Base-by-base conservation (phyloP, 64 coral and sea anemone genomes). In the Montipora cactus region DNA sequence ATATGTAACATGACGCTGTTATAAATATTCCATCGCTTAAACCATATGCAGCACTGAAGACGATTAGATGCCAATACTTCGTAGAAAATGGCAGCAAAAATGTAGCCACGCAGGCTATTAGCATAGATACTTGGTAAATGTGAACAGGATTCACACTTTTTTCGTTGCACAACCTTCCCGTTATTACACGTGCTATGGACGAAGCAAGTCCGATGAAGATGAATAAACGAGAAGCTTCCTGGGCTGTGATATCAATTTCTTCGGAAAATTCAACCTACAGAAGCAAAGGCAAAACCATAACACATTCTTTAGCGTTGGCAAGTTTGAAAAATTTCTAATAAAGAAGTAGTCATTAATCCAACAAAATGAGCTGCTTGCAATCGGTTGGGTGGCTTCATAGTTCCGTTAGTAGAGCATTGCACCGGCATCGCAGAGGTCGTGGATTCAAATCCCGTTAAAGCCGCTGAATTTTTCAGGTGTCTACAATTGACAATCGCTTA, bases 121-220 rank as follows among this genome's bases (percentile, higher is more conserved):
- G 20, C n/a, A 75, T n/a, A 7, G 81, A 76, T 8, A 68, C 7
- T 44, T 93, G 91, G n/a, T 66, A 19, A 51, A 22, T 21, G 7
- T 87, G 75, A 49, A 93, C 37, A 6, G 81, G 73, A n/a, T 59
- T 85, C 15, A 93, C 59, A 68, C 70, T 77, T 71, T 70, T 50
- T 10, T 79, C 47, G 50, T 87, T 68, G 22, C 74, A 70, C 14
- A 87, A 28, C 57, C 84, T 76, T 2, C 91, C 91, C 5, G 75
- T 78, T n/a, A 79, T 7, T 2, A 87, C 4, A 4, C 91, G 72
- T 18, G 44, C 61, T 3, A 93, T 0, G 13, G 61, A 48, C 3
- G 91, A 93, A 58, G 71, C 74, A 10, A 93, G 47, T 3, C 91
- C 91, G 49, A 87, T 87, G 19, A 77, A 87, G 14, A 93, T 93